phyloP scores from a whole-genome alignment of 2,113 vertebrate genomes.

The Tachysurus vachellii region DNA sequence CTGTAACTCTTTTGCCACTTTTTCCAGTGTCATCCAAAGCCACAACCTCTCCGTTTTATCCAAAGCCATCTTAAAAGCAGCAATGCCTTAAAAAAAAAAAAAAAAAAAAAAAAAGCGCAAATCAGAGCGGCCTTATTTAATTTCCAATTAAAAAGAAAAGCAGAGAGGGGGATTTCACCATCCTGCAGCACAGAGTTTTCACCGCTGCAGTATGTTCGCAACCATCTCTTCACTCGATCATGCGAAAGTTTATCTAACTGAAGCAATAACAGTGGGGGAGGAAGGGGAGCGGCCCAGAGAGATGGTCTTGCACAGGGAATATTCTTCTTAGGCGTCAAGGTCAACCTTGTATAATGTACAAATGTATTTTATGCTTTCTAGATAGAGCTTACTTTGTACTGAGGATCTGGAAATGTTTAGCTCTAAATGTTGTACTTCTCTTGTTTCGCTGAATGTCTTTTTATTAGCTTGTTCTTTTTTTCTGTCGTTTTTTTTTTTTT shows the following conservation, averaged over 20 bases:
- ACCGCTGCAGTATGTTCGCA: conserved; percentile 55
- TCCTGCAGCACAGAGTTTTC: conserved; percentile 52
- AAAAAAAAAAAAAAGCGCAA: conserved; percentile 46
- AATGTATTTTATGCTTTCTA: conserved; percentile 89
- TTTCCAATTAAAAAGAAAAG: background rate
- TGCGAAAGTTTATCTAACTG: conserved; percentile 53
- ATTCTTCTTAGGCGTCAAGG: conserved; percentile 73
- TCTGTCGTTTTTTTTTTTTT: conserved; percentile 41
- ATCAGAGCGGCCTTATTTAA: conserved; percentile 71
- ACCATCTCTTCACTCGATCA: conserved; percentile 47
- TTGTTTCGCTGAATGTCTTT: conserved; percentile 65
- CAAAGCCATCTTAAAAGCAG: conserved; percentile 64
- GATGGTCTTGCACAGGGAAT: conserved; percentile 75
- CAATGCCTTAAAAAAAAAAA: conserved; percentile 72
- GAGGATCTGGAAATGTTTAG: conserved; percentile 77
- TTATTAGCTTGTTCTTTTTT: background rate
- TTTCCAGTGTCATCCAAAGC: background rate
- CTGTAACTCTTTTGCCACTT: background rate
- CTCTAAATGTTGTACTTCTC: conserved; percentile 73
- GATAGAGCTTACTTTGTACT: conserved; percentile 81
- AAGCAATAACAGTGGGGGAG: conserved; percentile 76
- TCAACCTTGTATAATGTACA: conserved; percentile 75
- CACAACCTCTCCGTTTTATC: background rate
- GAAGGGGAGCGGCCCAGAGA: conserved; percentile 56
- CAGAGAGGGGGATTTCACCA: conserved; percentile 46